Percentiles rank a stretch among this genome's conserved stretches.
phyloP scores from a whole-genome alignment of 1,140 invertebrate species.

The Episyrphus balteatus region DNA sequence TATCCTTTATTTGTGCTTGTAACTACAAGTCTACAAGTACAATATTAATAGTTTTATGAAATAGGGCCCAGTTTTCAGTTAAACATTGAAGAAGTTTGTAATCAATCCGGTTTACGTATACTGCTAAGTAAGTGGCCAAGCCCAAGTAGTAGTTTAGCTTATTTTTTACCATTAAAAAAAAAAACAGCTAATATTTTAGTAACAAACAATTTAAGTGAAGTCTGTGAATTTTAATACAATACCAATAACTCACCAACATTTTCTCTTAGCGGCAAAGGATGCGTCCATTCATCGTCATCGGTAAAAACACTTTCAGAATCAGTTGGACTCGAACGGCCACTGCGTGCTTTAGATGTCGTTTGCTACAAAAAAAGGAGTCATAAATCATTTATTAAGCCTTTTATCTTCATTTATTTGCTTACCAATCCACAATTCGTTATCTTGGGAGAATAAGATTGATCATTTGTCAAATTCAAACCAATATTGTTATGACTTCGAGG shows the following conservation, averaged over 20 bases:
- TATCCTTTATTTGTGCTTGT: too few species aligned
- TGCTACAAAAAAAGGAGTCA: background rate
- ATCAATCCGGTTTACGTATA: too few species aligned
- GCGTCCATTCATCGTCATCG: conserved; percentile 45
- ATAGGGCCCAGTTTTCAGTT: too few species aligned
- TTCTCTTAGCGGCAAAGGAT: conserved; percentile 29
- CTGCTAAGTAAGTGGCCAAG: too few species aligned
- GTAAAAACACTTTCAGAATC: conserved; percentile 49
- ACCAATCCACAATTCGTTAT: conserved; percentile 28
- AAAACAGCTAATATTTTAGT: background rate
- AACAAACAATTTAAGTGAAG: background rate
- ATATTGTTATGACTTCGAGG: conserved; percentile 39
- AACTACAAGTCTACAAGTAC: too few species aligned
- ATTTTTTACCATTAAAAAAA: too few species aligned
- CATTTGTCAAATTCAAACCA: conserved; percentile 33
- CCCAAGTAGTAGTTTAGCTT: too few species aligned
- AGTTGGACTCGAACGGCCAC: conserved; percentile 40
- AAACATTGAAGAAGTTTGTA: too few species aligned
- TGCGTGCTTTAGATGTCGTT: too few species aligned
- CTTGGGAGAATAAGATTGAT: conserved; percentile 35
- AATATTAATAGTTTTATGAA: too few species aligned
- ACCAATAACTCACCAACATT: conserved; percentile 23
- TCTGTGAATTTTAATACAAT: background rate
- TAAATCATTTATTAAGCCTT: background rate
- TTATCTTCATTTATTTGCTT: background rate